phyloP scores from a whole-genome alignment of 1,140 invertebrate species.

The Phthorimaea operculella region DNA sequence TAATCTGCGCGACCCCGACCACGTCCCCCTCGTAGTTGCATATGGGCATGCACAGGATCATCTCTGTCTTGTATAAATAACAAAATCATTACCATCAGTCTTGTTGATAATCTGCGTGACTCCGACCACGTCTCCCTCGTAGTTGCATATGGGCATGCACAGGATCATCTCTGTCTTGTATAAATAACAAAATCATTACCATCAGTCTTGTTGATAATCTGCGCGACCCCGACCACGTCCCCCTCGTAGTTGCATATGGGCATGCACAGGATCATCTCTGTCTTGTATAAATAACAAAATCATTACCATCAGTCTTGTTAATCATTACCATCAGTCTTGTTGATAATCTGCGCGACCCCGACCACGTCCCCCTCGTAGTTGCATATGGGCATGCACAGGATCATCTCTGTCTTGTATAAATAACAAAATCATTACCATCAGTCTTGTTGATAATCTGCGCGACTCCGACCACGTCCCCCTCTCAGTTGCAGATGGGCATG shows the following conservation, averaged over 20 bases:
- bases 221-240: constrained; percentile 95
- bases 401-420: constrained; percentile 92
- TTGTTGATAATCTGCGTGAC: constrained; percentile 98
- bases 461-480: constrained; percentile 91
- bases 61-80: constrained; percentile 92
- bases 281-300: no score
- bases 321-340: constrained; percentile 94
- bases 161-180: constrained; percentile 93
- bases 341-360: constrained; percentile 97
- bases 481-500: constrained; percentile 72
- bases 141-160: constrained; percentile 77
- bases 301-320: constrained; percentile 89
- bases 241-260: constrained; percentile 67
- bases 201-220: constrained; percentile 97
- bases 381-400: constrained; percentile 85
- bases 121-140: constrained; percentile 85
- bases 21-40: constrained; percentile 73
- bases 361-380: constrained; percentile 80
- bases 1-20: constrained; percentile 96
- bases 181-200: no score
- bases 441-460: constrained; percentile 98
- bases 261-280: constrained; percentile 90
- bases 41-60: constrained; percentile 89
- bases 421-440: no score
- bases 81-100: constrained; percentile 81